Percentiles rank a stretch among this genome's conserved stretches.
These are phyloP conservation scores for Neolamprologus longior DNA, from an alignment of 2,113 vertebrate species.

Conservation along the genomic window DNA sequence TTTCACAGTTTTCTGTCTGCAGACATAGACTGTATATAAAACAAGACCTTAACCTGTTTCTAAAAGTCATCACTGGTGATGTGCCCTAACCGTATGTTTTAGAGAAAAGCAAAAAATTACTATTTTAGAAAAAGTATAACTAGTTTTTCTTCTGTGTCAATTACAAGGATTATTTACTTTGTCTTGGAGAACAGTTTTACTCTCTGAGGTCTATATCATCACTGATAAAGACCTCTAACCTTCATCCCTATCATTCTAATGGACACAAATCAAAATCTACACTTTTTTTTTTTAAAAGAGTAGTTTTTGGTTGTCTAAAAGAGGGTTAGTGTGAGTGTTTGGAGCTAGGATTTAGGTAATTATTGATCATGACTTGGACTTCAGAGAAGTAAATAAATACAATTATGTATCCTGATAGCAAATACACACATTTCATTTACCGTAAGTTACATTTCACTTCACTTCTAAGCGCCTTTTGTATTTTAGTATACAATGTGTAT, in stretches of 20 bases:
- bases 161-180: neutral
- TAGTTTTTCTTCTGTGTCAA: neutral
- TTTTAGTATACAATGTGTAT: neutral
- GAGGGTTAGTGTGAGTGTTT: neutral
- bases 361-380: neutral
- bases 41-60: neutral
- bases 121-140: neutral
- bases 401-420: neutral
- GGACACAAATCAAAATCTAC: neutral
- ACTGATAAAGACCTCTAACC: neutral
- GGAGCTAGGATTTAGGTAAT: neutral
- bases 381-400: neutral
- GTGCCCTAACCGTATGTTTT: neutral
- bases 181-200: neutral
- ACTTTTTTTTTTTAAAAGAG: accelerated
- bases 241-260: neutral
- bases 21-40: neutral
- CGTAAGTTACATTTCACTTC: neutral
- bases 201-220: neutral
- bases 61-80: neutral
- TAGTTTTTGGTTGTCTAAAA: neutral
- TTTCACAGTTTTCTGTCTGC: neutral
- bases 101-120: neutral
- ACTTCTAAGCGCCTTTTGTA: neutral
- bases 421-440: neutral